Percentiles rank a stretch among this genome's conserved stretches.
Evolutionary conservation across 2,113 vertebrate species (phyloP).

Genomic region (Petromus typicus): DNA sequence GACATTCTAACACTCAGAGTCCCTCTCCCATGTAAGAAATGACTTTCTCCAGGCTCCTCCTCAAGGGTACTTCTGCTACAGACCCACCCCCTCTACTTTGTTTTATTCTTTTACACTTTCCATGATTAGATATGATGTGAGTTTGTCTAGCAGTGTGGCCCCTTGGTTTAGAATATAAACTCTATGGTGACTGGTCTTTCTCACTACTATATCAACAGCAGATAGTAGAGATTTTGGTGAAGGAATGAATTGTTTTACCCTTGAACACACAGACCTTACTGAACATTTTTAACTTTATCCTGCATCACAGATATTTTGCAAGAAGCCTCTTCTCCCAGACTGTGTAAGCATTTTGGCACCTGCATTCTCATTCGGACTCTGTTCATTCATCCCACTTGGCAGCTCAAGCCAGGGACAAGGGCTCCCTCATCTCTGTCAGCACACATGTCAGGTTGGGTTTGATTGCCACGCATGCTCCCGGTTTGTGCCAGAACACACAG

Average conservation of each 20-base stretch:
- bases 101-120: not conserved
- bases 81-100: not conserved
- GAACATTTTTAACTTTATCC: not conserved
- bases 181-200: not conserved
- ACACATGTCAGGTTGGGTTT: conserved; percentile 73
- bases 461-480: conserved; percentile 50
- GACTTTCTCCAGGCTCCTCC: not conserved
- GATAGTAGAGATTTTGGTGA: not conserved
- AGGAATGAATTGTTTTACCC: not conserved
- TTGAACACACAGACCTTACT: not conserved
- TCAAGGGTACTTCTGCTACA: not conserved
- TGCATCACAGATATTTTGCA: conserved; percentile 5
- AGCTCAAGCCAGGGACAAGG: conserved; percentile 31
- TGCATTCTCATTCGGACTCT: conserved; percentile 38
- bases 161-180: not conserved
- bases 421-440: conserved; percentile 42
- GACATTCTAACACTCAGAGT: not conserved
- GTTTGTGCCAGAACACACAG: conserved; percentile 66
- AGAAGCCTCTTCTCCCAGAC: conserved; percentile 1
- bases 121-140: not conserved
- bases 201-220: not conserved
- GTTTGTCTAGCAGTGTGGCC: not conserved
- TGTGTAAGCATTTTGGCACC: conserved; percentile 38
- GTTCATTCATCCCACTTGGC: conserved; percentile 62
- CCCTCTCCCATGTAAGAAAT: not conserved